Evolutionary conservation across 2,888 invertebrate genomes (phyloP), one percentile per base, ranked within the genome.

Genomic region (Agrenia bidenticulata): DNA sequence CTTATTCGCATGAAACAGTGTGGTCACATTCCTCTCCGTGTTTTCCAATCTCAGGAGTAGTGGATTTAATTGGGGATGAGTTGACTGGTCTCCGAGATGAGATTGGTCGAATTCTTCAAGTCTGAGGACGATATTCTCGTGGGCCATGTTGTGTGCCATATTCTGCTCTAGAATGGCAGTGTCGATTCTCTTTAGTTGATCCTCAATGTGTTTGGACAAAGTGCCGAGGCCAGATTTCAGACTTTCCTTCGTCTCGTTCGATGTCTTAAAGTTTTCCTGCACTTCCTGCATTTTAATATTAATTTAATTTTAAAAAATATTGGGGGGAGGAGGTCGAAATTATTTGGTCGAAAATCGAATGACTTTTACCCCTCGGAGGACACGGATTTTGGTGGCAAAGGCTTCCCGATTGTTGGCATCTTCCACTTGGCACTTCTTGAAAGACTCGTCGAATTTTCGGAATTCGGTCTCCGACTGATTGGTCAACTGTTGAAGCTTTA

Each of bases 61-160:
- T n/a, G n/a, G n/a, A n/a, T n/a, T n/a, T n/a, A n/a, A n/a, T n/a
- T n/a, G n/a, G n/a, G n/a, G n/a, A n/a, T 24, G 2, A 17, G 32
- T 21, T n/a, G 13, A 13, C n/a, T 9, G 24, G 7, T 55, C 49
- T 5, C 51, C n/a, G 19, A 60, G 60, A 0, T 60, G n/a, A 17
- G 27, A 45, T 7, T 19, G n/a, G 0, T 59, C 5, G 23, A 67
- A 17, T 17, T 66, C 64, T 15, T 71, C 71, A 37, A 71, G 60
- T 61, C 66, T 66, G 27, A 66, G 32, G 11, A 65, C 61, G 32
- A 71, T 71, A 42, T 71, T 68, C 24, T 71, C 68, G 41, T 71
- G 71, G 1, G 71, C 68, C 64, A 71, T 58, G 54, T 71, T 68
- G 37, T 71, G 71, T 11, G 68, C 71, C 71, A 68, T 71, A 32